Conservation (phyloP, 2,113 vertebrate genomes). For the Gambusia holbrooki region DNA sequence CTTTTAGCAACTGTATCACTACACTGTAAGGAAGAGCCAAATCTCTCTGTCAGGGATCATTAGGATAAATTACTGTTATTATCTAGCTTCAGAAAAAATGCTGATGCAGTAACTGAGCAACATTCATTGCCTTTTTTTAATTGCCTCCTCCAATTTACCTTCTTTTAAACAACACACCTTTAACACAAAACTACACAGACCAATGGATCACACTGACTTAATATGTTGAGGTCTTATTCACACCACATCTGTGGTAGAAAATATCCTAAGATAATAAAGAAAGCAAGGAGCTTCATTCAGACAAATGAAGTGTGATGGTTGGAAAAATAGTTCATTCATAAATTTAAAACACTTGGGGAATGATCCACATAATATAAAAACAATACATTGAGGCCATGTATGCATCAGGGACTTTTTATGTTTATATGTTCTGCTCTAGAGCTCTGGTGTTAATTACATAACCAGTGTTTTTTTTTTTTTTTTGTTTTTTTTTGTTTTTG, state of each 20-base stretch:
- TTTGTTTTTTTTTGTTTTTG: too few species aligned
- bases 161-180: slow-evolving; percentile 64
- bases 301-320: not conserved
- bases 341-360: slow-evolving; percentile 33
- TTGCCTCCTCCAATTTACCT: slow-evolving; percentile 37
- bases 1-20: not conserved
- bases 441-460: too few species aligned
- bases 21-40: not conserved
- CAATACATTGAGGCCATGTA: slow-evolving; percentile 13
- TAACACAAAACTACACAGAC: slow-evolving; percentile 35
- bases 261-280: too few species aligned
- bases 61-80: slow-evolving; percentile 41
- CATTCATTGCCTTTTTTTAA: slow-evolving; percentile 35
- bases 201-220: slow-evolving; percentile 1
- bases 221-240: slow-evolving; percentile 5
- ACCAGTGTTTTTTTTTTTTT: too few species aligned
- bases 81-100: slow-evolving; percentile 58
- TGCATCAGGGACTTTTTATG: not conserved
- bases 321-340: slow-evolving; percentile 44
- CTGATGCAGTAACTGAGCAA: not conserved
- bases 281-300: too few species aligned
- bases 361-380: not conserved
- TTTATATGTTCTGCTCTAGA: too few species aligned
- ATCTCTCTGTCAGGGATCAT: slow-evolving; percentile 25
- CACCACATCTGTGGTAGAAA: not conserved